Conservation (phyloP, 1,140 invertebrate species). For the Drosophila pandora region DNA sequence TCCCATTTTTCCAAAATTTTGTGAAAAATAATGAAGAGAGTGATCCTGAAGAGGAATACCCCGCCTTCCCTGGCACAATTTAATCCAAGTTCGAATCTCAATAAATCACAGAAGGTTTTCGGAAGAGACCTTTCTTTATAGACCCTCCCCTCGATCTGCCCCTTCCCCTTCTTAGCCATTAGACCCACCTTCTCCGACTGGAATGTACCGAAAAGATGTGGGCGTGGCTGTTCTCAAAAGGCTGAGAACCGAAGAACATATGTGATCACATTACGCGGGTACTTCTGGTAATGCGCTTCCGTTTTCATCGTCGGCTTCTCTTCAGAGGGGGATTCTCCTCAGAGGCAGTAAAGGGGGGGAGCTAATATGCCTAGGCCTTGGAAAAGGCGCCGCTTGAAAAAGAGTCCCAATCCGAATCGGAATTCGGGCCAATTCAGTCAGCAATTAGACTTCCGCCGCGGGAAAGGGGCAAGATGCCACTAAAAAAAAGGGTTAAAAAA, state of each 20-base stretch:
- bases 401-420: conserved; percentile 32
- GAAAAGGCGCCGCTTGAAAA: conserved; percentile 60
- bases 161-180: not conserved
- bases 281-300: conserved; percentile 71
- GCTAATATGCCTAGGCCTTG: conserved; percentile 34
- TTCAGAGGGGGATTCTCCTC: not conserved
- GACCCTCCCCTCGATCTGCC: conserved; percentile 2
- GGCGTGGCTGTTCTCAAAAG: conserved; percentile 42
- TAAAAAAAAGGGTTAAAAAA: conserved; percentile 18
- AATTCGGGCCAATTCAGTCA: conserved; percentile 37
- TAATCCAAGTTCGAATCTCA: not conserved
- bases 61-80: not conserved
- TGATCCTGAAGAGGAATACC: not conserved
- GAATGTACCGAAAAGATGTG: conserved; percentile 11
- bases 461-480: conserved; percentile 9
- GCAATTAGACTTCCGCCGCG: conserved; percentile 75
- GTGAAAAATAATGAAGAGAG: too few species aligned
- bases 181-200: not conserved
- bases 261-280: conserved; percentile 68
- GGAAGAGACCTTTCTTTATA: not conserved
- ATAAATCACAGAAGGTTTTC: not conserved
- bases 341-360: not conserved
- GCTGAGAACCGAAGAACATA: conserved; percentile 32
- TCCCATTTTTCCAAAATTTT: too few species aligned
- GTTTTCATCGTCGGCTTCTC: conserved; percentile 29